Percentiles rank a stretch among this genome's conserved stretches.
These are phyloP conservation scores for Hydrolagus colliei DNA, from an alignment of 2,797 vertebrate genomes.

Conservation along the genomic window DNA sequence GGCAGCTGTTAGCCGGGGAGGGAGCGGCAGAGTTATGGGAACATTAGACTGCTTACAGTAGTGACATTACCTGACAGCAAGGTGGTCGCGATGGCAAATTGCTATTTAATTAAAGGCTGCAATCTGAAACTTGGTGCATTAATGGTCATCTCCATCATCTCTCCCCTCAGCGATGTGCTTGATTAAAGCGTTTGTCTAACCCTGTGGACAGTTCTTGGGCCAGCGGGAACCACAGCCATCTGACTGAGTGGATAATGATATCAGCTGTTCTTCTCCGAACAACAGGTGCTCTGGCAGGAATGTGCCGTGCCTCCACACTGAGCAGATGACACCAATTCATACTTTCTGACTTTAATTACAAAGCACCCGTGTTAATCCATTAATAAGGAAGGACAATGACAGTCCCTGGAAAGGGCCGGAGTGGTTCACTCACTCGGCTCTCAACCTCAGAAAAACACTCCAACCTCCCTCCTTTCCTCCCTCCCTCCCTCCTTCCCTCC, in stretches of 20 bases:
- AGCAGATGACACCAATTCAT: conserved; percentile 98
- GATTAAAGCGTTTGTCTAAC: conserved; percentile 62
- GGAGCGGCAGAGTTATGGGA: no score
- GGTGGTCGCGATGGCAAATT: neutral
- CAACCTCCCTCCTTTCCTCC: no score
- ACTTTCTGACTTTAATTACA: conserved; percentile 93
- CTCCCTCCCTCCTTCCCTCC: no score
- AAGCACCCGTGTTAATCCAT: conserved; percentile 82
- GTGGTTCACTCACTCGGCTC: conserved; percentile 22
- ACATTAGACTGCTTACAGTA: neutral
- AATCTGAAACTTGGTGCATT: conserved; percentile 17
- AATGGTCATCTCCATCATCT: conserved; percentile 28
- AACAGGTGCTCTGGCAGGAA: conserved; percentile 99
- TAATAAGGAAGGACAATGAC: conserved; percentile 55
- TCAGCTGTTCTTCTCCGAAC: conserved; percentile 98
- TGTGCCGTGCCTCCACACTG: conserved; percentile 91
- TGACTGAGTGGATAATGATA: conserved; percentile 99
- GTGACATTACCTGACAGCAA: neutral
- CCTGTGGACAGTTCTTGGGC: conserved; percentile 89
- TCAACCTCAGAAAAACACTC: neutral
- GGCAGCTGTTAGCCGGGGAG: no score
- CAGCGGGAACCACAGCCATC: conserved; percentile 88
- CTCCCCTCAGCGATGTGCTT: conserved; percentile 17
- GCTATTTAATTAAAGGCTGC: conserved; percentile 25
- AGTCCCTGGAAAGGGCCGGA: conserved; percentile 11